Evolutionary conservation across 2,888 invertebrate species (phyloP).

Genomic region (Eupeodes luniger): DNA sequence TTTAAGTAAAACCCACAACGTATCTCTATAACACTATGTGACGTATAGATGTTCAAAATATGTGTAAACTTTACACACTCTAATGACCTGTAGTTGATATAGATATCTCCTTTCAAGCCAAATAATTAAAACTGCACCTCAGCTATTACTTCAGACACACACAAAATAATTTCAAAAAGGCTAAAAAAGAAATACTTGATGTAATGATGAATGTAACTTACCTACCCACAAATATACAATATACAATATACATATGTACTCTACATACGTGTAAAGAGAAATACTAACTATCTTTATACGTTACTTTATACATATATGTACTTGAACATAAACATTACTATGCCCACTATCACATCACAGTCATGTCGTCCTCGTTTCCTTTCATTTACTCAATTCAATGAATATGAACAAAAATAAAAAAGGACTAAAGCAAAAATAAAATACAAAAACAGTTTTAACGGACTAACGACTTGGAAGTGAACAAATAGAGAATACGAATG

Average conservation of each 20-base stretch:
- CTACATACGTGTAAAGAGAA: background rate
- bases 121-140: constrained; percentile 69
- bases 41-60: background rate
- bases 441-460: constrained; percentile 63
- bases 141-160: constrained; percentile 30
- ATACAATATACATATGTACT: background rate
- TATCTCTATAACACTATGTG: constrained; percentile 47
- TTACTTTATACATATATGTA: background rate
- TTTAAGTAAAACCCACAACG: background rate
- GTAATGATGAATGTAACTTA: constrained; percentile 60
- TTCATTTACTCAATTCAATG: constrained; percentile 74
- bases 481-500: constrained; percentile 61
- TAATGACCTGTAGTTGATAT: constrained; percentile 59
- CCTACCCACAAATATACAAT: background rate
- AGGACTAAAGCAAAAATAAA: background rate
- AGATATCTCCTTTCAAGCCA: constrained; percentile 51
- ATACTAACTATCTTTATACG: too few relatives aligned
- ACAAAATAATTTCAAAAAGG: constrained; percentile 12
- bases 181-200: background rate
- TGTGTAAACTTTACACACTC: constrained; percentile 7
- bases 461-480: constrained; percentile 75
- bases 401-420: constrained; percentile 39
- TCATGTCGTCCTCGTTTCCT: constrained; percentile 71
- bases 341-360: constrained; percentile 47
- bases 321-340: constrained; percentile 36